Evolutionary conservation across 1,140 invertebrate genomes (phyloP), one percentile per base, ranked within the genome.

Genomic region (Aphis craccivora): DNA sequence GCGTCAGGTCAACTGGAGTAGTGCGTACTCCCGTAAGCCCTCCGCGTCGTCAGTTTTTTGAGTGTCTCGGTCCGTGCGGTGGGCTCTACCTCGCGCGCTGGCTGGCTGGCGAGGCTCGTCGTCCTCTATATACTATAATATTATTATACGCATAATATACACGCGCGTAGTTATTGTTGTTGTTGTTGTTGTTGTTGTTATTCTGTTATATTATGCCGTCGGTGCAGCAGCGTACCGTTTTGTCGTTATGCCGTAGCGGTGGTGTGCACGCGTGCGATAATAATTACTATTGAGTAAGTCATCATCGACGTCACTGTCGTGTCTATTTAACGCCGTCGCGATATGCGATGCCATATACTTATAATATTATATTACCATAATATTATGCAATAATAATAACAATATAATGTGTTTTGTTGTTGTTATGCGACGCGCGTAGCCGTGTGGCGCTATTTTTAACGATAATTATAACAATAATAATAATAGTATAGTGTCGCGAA

Each of bases 1-100:
- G 81, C 91, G 91, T 93, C 91, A 93, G 91, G 91, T 93, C 91
- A 93, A 93, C 91, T 67, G 91, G 91, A 93, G 91, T 84, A 86
- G 91, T 55, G 91, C 81, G 91, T 55, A 53, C 81, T 93, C 91
- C 81, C n/a, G 91, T 86, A 55, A 86, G 81, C 76, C 81, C 91
- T 51, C 90, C 90, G 90, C 90, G 90, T 55, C 91, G 91, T 93
- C 81, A 93, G 91, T 93, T 83, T 90, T 76, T 53, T 55, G 81
- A 93, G 91, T 83, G 91, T 93, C 91, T 93, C 81, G 91, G 91
- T 93, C 40, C 81, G 91, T 86, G 91, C n/a, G 91, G 76, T 93
- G 76, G 67, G 60, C 90, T 43, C 48, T 81, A 53, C 91, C 48
- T 81, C 90, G 90, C 88, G 40, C 55, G 43, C 81, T 83, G 81